These are phyloP conservation scores for Drosophila incognita DNA, from an alignment of 2,888 invertebrate species.

Conservation along the genomic window DNA sequence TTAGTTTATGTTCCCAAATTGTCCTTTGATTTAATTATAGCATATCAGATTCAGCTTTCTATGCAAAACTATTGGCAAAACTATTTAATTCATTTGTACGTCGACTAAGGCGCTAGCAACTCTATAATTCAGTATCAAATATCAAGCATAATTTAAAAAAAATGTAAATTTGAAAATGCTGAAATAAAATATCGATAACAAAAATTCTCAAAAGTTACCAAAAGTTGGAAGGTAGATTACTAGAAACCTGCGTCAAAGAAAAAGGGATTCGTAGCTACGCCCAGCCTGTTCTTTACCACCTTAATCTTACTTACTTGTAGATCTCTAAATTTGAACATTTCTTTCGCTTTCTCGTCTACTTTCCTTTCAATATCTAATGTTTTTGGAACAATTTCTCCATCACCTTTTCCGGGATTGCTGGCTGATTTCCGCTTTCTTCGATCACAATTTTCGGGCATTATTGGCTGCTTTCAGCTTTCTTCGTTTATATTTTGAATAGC, in stretches of 20 bases:
- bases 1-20: neutral
- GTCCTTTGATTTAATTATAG: neutral
- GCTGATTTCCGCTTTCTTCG: neutral
- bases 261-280: neutral
- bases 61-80: neutral
- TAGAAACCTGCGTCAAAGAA: neutral
- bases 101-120: accelerated
- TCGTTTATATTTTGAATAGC: neutral
- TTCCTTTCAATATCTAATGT: neutral
- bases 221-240: neutral
- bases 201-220: neutral
- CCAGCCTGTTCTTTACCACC: neutral
- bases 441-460: neutral
- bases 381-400: neutral
- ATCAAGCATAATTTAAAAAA: neutral
- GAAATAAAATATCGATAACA: neutral
- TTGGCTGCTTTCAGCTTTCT: neutral
- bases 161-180: neutral
- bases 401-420: neutral
- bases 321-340: neutral
- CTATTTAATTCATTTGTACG: neutral
- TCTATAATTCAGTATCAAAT: neutral
- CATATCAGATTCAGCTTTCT: neutral
- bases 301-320: neutral
- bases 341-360: neutral